These are phyloP conservation scores for Virgularia gustaviana DNA, from an alignment of 92 coral and sea anemone genomes.

Conservation along the genomic window DNA sequence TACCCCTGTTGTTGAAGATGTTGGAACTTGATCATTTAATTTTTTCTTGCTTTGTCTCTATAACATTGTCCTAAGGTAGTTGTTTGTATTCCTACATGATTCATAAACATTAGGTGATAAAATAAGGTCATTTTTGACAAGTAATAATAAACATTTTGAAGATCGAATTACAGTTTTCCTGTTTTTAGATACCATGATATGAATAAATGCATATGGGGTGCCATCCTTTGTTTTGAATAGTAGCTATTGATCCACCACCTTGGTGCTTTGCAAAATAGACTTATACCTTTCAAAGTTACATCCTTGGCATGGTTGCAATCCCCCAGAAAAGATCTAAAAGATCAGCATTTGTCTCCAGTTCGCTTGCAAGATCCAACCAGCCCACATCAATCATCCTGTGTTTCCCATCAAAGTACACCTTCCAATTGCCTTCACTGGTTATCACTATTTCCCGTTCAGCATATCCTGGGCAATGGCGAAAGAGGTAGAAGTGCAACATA, in stretches of 20 bases:
- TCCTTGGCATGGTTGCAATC: slow-evolving; percentile 24
- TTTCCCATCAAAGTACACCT: slow-evolving; percentile 35
- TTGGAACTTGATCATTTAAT: too few species aligned
- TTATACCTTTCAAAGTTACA: slow-evolving; percentile 23
- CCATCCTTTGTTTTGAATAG: slow-evolving; percentile 41
- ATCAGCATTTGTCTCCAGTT: slow-evolving; percentile 11
- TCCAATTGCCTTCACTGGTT: slow-evolving; percentile 41
- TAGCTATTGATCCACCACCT: slow-evolving; percentile 14
- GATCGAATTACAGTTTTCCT: slow-evolving; percentile 34
- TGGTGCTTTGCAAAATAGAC: slow-evolving; percentile 3
- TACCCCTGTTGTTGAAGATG: too few species aligned
- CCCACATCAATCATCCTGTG: background rate
- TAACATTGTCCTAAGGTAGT: too few species aligned
- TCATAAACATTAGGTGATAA: slow-evolving; percentile 13
- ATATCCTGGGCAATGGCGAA: slow-evolving; percentile 35
- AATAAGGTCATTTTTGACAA: slow-evolving; percentile 1
- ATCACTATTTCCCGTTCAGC: slow-evolving; percentile 33
- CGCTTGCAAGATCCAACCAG: slow-evolving; percentile 34
- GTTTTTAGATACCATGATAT: slow-evolving; percentile 20
- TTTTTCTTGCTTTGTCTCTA: too few species aligned
- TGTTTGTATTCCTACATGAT: slow-evolving; percentile 37
- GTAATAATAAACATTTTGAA: slow-evolving; percentile 23
- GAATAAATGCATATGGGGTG: slow-evolving; percentile 31
- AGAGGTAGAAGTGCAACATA: slow-evolving; percentile 19
- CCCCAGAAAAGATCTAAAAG: slow-evolving; percentile 12